Evolutionary conservation across 1,140 invertebrate species (phyloP), one percentile per base, ranked within the genome.

Genomic region (Bombus affinis): DNA sequence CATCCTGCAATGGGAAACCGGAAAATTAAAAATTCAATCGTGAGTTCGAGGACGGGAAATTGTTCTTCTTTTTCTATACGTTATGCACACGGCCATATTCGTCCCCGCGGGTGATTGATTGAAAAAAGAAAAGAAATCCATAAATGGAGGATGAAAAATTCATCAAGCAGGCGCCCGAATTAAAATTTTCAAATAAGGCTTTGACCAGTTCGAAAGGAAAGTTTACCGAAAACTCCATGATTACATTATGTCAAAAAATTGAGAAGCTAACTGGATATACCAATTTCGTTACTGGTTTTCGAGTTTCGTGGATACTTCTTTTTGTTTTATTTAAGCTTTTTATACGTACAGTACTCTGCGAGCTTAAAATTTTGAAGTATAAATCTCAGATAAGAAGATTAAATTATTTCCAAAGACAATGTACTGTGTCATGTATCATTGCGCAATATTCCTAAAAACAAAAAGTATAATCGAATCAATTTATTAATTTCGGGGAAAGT

Each of bases 21-120:
- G 35, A 81, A 81, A 82, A 82, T 82, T 42, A 82, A 72, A 82
- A 82, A 47, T 75, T 75, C 57, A 65, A 66, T 83, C 59, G 35
- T 39, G 42, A 39, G 28, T 76, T 68, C 13, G n/a, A 73, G 35
- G 22, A 13, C 8, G 42, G 62, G 25, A 80, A 35, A 80, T 70
- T 66, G 32, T 80, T 80, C 66, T 68, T 25, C 25, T 68, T 53
- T 68, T n/a, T 37, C 22, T 1, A 47, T 25, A 9, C 25, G 35
- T 59, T 59, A 37, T 28, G 15, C 71, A 72, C 42, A n/a, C 70
- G 70, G 1, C 4, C 25, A 72, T 72, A 32, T 57, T 42, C 47
- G n/a, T 71, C 53, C 66, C 28, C 15, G 32, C 35, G 4, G 35
- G 66, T 70, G 66, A 68, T 80, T 80, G 70, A 57, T 80, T 80